Conservation (phyloP, 2,888 invertebrate genomes). For the Heteromyza rotundicornis region DNA sequence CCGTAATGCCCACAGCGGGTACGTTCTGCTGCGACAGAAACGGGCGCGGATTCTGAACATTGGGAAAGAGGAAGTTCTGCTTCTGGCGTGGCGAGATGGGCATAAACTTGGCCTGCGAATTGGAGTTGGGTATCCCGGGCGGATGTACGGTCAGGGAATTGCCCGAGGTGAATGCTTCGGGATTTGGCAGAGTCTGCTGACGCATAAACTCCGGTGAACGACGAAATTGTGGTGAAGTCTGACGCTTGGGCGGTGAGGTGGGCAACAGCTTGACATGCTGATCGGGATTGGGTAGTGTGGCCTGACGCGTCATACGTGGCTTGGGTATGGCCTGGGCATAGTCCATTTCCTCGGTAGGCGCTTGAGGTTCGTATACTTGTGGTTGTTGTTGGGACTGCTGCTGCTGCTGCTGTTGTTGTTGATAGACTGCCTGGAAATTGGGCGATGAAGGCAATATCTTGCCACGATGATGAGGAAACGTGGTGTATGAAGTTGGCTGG, state of each 20-base stretch:
- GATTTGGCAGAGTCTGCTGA: slow-evolving; percentile 60
- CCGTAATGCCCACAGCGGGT: slow-evolving; percentile 52
- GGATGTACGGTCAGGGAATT: slow-evolving; percentile 56
- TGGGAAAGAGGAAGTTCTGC: slow-evolving; percentile 60
- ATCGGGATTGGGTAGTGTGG: slow-evolving; percentile 60
- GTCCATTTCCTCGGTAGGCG: slow-evolving; percentile 38
- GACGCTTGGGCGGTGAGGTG: slow-evolving; percentile 61
- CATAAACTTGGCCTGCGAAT: slow-evolving; percentile 53
- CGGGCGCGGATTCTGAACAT: slow-evolving; percentile 54
- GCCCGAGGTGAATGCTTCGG: slow-evolving; percentile 54
- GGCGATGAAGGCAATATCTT: slow-evolving; percentile 57
- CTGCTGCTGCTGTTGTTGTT: slow-evolving; percentile 24
- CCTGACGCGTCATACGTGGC: slow-evolving; percentile 56
- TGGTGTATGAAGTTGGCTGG: slow-evolving; percentile 20
- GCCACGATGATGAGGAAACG: slow-evolving; percentile 37
- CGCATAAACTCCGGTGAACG: slow-evolving; percentile 60
- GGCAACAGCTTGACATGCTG: slow-evolving; percentile 60
- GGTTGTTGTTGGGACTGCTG: slow-evolving; percentile 23
- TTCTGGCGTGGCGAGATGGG: slow-evolving; percentile 61
- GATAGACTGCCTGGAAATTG: slow-evolving; percentile 38
- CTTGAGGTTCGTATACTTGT: slow-evolving; percentile 40
- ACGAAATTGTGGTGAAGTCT: slow-evolving; percentile 59
- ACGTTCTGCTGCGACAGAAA: slow-evolving; percentile 61
- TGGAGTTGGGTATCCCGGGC: slow-evolving; percentile 28
- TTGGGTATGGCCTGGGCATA: slow-evolving; percentile 40